Percentiles rank a stretch among this genome's conserved stretches.
phyloP scores from a whole-genome alignment of 2,888 invertebrate species.

The Macropis europaea region DNA sequence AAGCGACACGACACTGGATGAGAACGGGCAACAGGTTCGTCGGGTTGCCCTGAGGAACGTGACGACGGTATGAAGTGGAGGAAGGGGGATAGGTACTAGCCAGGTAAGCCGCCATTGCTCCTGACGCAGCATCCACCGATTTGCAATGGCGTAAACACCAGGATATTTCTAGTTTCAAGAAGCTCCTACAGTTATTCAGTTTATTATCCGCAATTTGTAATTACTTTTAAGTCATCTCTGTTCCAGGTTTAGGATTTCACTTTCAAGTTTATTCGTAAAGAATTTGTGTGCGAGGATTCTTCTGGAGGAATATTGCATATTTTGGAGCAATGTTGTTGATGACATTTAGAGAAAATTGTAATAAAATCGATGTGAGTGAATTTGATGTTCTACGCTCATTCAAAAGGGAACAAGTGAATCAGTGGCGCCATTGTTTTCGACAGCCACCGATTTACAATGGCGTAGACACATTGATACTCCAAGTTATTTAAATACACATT shows the following conservation, averaged over 20 bases:
- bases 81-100: slow-evolving; percentile 49
- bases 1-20: slow-evolving; percentile 66
- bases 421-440: slow-evolving; percentile 58
- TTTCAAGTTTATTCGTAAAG: no score
- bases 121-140: slow-evolving; percentile 71
- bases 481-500: no score
- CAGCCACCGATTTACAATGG: slow-evolving; percentile 56
- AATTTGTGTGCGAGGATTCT: no score
- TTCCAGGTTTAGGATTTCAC: no score
- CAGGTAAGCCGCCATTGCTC: slow-evolving; percentile 71
- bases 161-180: no score
- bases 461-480: slow-evolving; percentile 8
- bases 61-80: slow-evolving; percentile 39
- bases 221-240: no score
- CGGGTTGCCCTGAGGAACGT: slow-evolving; percentile 60
- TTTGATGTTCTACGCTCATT: background rate
- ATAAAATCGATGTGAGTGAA: no score
- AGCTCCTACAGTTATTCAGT: no score
- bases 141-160: slow-evolving; percentile 59
- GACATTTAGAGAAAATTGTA: no score
- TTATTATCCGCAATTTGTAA: no score
- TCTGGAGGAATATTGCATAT: no score
- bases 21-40: slow-evolving; percentile 68
- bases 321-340: no score
- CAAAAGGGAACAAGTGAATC: slow-evolving; percentile 60